These are phyloP conservation scores for Zapus hudsonius DNA, from an alignment of 2,113 vertebrate genomes.

Conservation along the genomic window DNA sequence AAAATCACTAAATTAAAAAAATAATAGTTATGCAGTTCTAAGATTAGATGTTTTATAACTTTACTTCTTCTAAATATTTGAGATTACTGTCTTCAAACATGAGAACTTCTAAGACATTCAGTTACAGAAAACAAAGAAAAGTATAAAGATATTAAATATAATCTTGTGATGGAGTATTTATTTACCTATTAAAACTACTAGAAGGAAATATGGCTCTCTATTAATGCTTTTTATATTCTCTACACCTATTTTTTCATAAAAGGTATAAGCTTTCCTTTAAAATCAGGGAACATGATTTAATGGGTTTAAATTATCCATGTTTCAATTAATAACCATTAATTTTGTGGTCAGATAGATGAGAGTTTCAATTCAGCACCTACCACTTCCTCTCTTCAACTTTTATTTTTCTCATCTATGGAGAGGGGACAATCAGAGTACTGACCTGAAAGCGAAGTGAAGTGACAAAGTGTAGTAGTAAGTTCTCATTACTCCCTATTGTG, in stretches of 20 bases:
- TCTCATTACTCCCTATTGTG: neutral
- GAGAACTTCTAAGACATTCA: neutral
- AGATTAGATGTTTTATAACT: neutral
- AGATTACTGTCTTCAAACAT: neutral
- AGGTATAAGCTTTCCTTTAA: neutral
- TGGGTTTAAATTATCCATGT: neutral
- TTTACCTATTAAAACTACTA: neutral
- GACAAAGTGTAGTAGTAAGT: neutral
- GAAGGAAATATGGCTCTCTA: neutral
- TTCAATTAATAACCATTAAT: neutral
- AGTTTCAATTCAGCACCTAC: neutral
- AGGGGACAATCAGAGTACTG: neutral
- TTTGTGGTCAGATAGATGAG: neutral
- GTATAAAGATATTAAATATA: neutral
- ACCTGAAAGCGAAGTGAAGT: neutral
- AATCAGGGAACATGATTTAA: conserved; percentile 28
- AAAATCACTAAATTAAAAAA: neutral
- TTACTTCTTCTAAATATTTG: neutral
- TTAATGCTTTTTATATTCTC: neutral
- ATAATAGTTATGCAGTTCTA: neutral
- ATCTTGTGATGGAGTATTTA: neutral
- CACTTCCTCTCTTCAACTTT: neutral
- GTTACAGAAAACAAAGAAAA: conserved; percentile 32
- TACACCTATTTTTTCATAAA: neutral
- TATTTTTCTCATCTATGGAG: neutral